Evolutionary conservation across 2,797 vertebrate genomes (phyloP).

Genomic region (Micromesistius poutassou): DNA sequence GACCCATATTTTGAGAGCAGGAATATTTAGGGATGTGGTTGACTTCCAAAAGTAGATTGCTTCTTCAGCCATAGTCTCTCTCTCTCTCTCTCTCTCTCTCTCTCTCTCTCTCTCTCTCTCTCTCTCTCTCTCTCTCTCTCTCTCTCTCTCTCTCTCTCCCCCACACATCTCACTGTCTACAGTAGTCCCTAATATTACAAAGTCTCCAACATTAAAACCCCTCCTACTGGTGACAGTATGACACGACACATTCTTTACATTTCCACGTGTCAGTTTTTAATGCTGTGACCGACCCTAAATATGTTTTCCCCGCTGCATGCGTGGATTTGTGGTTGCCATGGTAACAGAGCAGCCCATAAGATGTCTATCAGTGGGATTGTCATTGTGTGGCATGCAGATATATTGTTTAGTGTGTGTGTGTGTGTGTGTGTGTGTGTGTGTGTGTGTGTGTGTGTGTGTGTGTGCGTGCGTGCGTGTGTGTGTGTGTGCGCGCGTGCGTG

Average conservation of each 20-base stretch:
- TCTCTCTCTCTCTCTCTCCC: too few species aligned
- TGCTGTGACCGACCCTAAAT: background rate
- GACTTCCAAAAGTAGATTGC: too few species aligned
- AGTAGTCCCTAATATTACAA: background rate
- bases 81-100: constrained; percentile 8
- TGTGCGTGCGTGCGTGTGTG: constrained; percentile 23
- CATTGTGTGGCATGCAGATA: background rate
- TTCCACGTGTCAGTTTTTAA: background rate
- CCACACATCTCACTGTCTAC: too few species aligned
- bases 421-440: constrained; percentile 13
- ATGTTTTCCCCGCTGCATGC: constrained; percentile 20
- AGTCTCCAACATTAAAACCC: background rate
- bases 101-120: constrained; percentile 7
- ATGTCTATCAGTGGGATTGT: constrained; percentile 7
- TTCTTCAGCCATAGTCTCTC: background rate
- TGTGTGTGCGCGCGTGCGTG: background rate
- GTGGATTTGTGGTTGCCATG: constrained; percentile 64
- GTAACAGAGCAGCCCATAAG: constrained; percentile 58
- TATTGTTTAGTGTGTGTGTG: background rate
- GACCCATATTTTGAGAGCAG: too few species aligned
- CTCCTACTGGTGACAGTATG: background rate
- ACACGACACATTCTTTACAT: background rate
- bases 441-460: background rate
- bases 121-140: constrained; percentile 1
- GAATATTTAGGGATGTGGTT: too few species aligned